phyloP scores from a whole-genome alignment of 2,888 invertebrate genomes.

The Junonia oenone region DNA sequence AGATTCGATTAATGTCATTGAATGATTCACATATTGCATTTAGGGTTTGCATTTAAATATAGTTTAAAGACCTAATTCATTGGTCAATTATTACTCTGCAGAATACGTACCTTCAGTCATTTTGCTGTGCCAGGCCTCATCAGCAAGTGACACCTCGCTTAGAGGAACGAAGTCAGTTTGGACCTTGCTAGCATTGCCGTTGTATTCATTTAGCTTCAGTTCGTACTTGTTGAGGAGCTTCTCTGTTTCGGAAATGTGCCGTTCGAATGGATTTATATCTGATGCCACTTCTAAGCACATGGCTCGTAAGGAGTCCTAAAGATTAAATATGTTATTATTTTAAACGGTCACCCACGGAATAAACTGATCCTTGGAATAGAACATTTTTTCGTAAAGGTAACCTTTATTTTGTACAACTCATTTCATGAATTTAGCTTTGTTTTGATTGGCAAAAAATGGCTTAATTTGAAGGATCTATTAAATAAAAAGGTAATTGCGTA shows the following conservation, averaged over 20 bases:
- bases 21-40: no score
- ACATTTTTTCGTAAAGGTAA: no score
- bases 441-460: background rate
- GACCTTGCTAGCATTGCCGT: slow-evolving; percentile 46
- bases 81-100: background rate
- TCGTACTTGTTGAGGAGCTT: slow-evolving; percentile 79
- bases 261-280: slow-evolving; percentile 56
- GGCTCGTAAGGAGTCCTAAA: slow-evolving; percentile 54
- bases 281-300: slow-evolving; percentile 55
- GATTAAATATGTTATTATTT: background rate
- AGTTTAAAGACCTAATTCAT: no score
- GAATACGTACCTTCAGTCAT: slow-evolving; percentile 59
- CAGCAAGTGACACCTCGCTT: slow-evolving; percentile 64
- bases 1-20: no score
- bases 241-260: slow-evolving; percentile 71
- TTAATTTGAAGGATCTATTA: background rate
- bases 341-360: no score
- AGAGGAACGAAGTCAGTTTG: slow-evolving; percentile 62
- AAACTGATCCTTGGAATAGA: no score
- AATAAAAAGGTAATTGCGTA: background rate
- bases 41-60: no score
- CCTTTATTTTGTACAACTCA: no score
- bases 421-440: no score
- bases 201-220: slow-evolving; percentile 74
- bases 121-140: slow-evolving; percentile 74